These are phyloP conservation scores for Drosophila stalkeri DNA, from an alignment of 2,888 invertebrate species.

Conservation along the genomic window DNA sequence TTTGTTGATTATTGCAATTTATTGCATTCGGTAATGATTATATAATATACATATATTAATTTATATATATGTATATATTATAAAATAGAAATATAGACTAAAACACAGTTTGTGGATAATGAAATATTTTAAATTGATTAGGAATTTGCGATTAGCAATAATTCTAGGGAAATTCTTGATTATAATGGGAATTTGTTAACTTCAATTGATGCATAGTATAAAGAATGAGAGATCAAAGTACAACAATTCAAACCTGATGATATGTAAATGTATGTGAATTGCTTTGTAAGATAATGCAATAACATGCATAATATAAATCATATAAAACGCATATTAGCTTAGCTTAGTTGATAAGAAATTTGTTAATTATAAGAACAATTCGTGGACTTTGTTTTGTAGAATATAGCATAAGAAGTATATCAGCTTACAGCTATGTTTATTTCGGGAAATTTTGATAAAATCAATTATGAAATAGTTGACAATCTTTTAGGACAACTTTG, in stretches of 20 bases:
- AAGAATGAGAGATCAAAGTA: background rate
- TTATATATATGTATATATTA: background rate
- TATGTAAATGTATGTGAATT: background rate
- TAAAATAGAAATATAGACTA: background rate
- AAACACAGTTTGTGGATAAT: background rate
- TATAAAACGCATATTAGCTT: background rate
- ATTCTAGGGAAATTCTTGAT: background rate
- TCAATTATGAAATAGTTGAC: background rate
- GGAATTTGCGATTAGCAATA: background rate
- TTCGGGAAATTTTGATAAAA: background rate
- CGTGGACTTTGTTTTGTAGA: background rate
- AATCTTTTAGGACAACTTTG: background rate
- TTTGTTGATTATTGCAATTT: background rate
- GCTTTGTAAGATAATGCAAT: background rate
- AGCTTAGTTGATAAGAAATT: background rate
- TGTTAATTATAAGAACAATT: background rate
- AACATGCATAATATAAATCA: background rate
- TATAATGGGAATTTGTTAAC: background rate
- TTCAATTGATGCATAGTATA: background rate
- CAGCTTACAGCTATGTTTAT: background rate
- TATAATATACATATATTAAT: background rate
- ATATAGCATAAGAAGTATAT: background rate
- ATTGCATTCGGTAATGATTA: background rate
- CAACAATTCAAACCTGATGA: background rate
- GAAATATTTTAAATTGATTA: background rate